phyloP scores from a whole-genome alignment of 2,888 invertebrate species.

The Himalopsyche kuldschensis region DNA sequence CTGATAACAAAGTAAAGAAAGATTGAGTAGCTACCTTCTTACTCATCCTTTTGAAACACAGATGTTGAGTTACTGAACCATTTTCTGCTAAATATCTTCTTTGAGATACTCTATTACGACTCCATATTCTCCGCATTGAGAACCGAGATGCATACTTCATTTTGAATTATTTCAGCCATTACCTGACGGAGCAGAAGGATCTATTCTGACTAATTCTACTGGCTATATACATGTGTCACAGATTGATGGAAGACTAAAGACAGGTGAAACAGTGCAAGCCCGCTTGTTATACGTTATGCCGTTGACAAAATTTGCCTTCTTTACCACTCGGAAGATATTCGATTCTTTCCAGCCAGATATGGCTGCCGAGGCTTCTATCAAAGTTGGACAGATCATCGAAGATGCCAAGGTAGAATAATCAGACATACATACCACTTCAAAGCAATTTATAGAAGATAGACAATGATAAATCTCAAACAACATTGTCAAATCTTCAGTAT shows the following conservation, averaged over 20 bases:
- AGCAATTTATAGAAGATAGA: too few relatives aligned
- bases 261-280: constrained; percentile 59
- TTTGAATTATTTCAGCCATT: constrained; percentile 47
- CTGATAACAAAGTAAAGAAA: too few relatives aligned
- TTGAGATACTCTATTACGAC: too few relatives aligned
- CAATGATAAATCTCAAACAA: too few relatives aligned
- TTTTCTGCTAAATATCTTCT: too few relatives aligned
- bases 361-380: constrained; percentile 47
- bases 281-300: constrained; percentile 71
- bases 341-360: constrained; percentile 48
- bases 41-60: too few relatives aligned
- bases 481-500: too few relatives aligned
- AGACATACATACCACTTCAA: not conserved
- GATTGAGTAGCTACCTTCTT: too few relatives aligned
- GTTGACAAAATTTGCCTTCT: constrained; percentile 67
- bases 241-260: constrained; percentile 52
- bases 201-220: constrained; percentile 52
- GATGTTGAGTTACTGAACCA: too few relatives aligned
- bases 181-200: constrained; percentile 59
- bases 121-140: too few relatives aligned
- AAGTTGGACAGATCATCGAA: constrained; percentile 62
- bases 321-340: constrained; percentile 58
- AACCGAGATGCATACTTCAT: too few relatives aligned
- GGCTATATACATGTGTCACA: constrained; percentile 61
- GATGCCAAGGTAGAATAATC: constrained; percentile 23